These are phyloP conservation scores for Pocota personata DNA, from an alignment of 2,888 invertebrate species.

Conservation along the genomic window DNA sequence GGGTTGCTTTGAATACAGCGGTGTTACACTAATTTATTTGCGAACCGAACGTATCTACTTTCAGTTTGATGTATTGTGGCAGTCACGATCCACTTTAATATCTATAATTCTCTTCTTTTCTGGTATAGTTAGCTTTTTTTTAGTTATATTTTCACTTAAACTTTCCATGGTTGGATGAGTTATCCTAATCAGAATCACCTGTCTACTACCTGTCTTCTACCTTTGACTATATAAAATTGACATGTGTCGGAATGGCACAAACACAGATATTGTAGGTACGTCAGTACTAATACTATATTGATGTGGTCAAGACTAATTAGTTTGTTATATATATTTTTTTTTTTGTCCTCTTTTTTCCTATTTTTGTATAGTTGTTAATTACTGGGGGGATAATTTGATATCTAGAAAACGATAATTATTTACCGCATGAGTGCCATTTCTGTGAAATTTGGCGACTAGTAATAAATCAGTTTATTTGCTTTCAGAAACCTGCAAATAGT, in stretches of 20 bases:
- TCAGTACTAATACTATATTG: neutral
- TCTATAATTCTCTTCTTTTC: neutral
- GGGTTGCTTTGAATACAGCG: neutral
- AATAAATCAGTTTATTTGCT: conserved; percentile 1
- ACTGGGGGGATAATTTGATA: conserved; percentile 24
- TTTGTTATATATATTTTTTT: neutral
- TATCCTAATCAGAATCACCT: conserved; percentile 50
- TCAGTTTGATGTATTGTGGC: neutral
- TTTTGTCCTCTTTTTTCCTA: neutral
- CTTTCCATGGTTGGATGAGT: conserved; percentile 10
- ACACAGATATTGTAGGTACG: neutral
- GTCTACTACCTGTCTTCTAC: neutral
- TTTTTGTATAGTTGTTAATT: conserved; percentile 35
- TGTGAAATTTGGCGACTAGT: neutral
- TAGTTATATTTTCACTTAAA: neutral
- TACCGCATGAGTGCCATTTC: conserved; percentile 21
- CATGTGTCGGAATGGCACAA: neutral
- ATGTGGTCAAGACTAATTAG: neutral
- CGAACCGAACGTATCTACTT: neutral
- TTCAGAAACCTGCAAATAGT: neutral
- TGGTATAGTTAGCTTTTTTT: neutral
- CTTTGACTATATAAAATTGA: neutral
- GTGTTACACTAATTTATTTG: conserved; percentile 33
- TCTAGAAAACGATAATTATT: conserved; percentile 35
- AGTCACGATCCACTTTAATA: conserved; percentile 27